A percentile compares a stretch with the other conserved stretches of the same genome.
These are phyloP conservation scores for Hyles vespertilio DNA, from an alignment of 1,140 invertebrate species.

Conservation along the genomic window DNA sequence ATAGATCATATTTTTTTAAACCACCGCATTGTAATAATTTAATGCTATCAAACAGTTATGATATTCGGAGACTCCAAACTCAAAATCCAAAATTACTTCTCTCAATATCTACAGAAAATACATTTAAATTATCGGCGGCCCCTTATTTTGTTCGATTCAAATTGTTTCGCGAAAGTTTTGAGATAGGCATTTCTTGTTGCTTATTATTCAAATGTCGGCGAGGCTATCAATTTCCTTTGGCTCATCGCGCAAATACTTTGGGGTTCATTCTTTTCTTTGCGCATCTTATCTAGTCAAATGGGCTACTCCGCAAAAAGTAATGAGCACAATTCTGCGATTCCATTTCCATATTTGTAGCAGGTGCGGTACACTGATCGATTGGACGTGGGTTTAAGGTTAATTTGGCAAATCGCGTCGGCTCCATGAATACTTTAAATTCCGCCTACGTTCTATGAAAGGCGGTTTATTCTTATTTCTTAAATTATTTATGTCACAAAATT, in stretches of 20 bases:
- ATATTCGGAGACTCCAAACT: no score
- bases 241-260: slow-evolving; percentile 2
- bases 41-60: no score
- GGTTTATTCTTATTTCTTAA: no score
- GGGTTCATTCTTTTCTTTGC: slow-evolving; percentile 3
- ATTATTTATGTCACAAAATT: no score
- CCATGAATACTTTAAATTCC: slow-evolving; percentile 8
- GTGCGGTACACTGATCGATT: slow-evolving; percentile 1
- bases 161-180: no score
- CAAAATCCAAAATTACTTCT: no score
- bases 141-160: no score
- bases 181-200: neutral
- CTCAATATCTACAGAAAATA: no score
- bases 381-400: neutral
- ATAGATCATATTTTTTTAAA: no score
- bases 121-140: no score
- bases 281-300: slow-evolving; percentile 5
- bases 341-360: slow-evolving; percentile 1
- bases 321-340: slow-evolving; percentile 1
- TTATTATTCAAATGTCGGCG: slow-evolving; percentile 4
- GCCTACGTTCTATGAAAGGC: neutral
- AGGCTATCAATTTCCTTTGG: slow-evolving; percentile 7
- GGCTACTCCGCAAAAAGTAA: slow-evolving; percentile 3
- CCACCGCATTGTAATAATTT: no score
- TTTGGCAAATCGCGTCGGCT: neutral